These are phyloP conservation scores for Zoanthus gigantus DNA, from an alignment of 92 coral and sea anemone species.

Conservation along the genomic window DNA sequence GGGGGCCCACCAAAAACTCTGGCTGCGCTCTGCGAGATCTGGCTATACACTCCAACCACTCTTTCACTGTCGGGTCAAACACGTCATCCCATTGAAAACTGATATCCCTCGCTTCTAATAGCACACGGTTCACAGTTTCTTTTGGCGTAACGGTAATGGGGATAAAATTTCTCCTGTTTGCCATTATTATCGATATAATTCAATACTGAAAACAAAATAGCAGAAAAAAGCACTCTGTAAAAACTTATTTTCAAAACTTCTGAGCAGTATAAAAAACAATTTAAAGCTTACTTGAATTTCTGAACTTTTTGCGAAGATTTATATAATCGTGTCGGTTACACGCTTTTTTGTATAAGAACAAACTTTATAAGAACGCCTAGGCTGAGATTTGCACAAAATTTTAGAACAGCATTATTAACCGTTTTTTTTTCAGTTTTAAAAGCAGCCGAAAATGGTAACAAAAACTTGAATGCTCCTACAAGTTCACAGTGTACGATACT, in stretches of 20 bases:
- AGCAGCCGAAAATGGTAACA: no score
- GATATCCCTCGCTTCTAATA: constrained; percentile 54
- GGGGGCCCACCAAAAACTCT: constrained; percentile 59
- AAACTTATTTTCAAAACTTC: not conserved
- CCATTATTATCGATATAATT: constrained; percentile 35
- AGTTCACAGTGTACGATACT: no score
- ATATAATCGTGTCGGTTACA: no score
- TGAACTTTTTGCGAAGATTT: no score
- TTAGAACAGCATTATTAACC: no score
- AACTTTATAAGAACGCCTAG: no score
- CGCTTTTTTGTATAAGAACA: no score
- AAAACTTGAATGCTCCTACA: no score
- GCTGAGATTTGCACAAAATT: no score
- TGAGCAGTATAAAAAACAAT: no score
- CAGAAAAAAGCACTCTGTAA: constrained; percentile 6
- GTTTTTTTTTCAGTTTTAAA: no score
- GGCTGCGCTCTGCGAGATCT: constrained; percentile 57
- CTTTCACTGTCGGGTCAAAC: constrained; percentile 38
- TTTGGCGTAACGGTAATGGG: constrained; percentile 46
- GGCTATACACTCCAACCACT: constrained; percentile 55
- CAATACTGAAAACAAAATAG: constrained; percentile 45
- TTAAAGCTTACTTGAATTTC: no score
- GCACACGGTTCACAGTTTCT: constrained; percentile 28
- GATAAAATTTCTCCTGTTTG: constrained; percentile 49
- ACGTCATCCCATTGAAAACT: constrained; percentile 48